phyloP scores from a whole-genome alignment of 2,888 invertebrate species.

The Eupithecia centaureata region DNA sequence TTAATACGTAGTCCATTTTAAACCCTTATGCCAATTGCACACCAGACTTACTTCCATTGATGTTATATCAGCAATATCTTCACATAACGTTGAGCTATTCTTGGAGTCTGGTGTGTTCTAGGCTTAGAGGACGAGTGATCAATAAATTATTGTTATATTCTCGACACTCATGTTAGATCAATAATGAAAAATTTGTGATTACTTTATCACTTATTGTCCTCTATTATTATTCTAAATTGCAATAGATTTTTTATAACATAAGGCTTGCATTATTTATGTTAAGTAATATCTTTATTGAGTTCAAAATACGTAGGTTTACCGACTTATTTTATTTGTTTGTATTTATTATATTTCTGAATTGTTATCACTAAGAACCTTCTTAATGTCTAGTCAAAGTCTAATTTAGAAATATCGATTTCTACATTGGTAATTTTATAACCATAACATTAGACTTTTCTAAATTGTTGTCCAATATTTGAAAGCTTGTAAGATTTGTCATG shows the following conservation, averaged over 20 bases:
- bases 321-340: no score
- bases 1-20: neutral
- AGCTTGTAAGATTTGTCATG: neutral
- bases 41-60: neutral
- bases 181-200: neutral
- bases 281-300: neutral
- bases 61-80: neutral
- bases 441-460: neutral
- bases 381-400: no score
- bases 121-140: slow-evolving; percentile 10
- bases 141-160: neutral
- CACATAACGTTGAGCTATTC: neutral
- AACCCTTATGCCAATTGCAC: neutral
- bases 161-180: no score
- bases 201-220: neutral
- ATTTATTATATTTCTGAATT: no score
- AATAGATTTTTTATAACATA: neutral
- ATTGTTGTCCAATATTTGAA: no score
- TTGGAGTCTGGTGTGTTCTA: neutral
- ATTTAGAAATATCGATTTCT: no score
- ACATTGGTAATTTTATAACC: neutral
- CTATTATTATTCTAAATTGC: slow-evolving; percentile 18
- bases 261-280: slow-evolving; percentile 20
- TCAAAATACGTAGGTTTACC: no score
- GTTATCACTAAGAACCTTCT: no score